Percentiles rank a stretch among this genome's conserved stretches.
phyloP scores from a whole-genome alignment of 2,797 vertebrate genomes.

The Eulemur mongoz region DNA sequence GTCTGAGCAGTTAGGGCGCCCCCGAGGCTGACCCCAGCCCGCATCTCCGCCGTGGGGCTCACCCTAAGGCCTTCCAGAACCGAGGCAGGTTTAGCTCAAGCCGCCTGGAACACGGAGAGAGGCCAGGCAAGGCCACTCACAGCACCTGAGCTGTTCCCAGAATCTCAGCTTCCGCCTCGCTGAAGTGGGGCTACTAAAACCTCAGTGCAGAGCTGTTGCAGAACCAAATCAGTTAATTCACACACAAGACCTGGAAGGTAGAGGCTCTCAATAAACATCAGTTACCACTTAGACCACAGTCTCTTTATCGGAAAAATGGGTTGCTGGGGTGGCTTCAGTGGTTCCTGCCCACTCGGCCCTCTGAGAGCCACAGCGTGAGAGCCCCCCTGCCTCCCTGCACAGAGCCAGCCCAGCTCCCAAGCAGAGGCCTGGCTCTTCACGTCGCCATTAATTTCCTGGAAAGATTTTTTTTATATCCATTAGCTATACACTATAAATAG shows the following conservation, averaged over 20 bases:
- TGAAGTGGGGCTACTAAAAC: neutral
- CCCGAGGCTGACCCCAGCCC: neutral
- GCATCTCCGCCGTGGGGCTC: fast-evolving
- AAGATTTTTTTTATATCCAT: neutral
- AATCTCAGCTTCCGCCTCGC: neutral
- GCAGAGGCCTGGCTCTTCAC: neutral
- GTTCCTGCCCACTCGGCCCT: neutral
- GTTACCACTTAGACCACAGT: neutral
- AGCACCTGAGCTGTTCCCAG: neutral
- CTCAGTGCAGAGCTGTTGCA: neutral
- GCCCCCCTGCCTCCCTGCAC: neutral
- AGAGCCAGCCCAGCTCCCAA: neutral
- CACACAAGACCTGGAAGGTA: neutral
- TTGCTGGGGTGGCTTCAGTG: too few relatives aligned
- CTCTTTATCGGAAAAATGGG: neutral
- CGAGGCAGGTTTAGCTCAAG: too few relatives aligned
- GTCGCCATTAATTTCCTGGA: conserved; percentile 15
- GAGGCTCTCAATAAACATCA: neutral
- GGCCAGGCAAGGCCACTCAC: too few relatives aligned
- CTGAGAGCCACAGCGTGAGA: neutral
- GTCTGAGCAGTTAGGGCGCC: neutral
- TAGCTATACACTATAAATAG: conserved; percentile 29
- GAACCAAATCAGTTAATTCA: neutral
- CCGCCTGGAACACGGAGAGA: neutral
- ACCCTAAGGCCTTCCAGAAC: neutral